These are phyloP conservation scores for Champsocephalus gunnari DNA, from an alignment of 2,797 vertebrate species.

Conservation along the genomic window DNA sequence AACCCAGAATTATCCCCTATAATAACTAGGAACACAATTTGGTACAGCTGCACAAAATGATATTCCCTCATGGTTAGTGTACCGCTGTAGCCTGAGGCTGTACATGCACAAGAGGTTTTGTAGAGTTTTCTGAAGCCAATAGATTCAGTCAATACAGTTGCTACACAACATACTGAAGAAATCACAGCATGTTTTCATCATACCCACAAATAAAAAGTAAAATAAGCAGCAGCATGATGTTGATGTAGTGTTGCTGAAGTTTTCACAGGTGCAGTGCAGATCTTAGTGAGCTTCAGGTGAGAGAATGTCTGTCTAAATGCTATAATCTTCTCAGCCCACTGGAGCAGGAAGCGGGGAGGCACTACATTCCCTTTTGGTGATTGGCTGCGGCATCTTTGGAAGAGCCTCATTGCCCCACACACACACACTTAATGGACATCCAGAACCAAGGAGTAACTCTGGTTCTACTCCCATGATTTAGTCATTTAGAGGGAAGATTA, in stretches of 20 bases:
- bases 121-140: conserved; percentile 20
- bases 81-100: conserved; percentile 21
- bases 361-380: conserved; percentile 62
- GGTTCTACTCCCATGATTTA: conserved; percentile 53
- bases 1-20: neutral
- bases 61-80: conserved; percentile 15
- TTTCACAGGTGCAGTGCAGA: conserved; percentile 50
- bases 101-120: conserved; percentile 28
- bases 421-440: conserved; percentile 49
- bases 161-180: conserved; percentile 7
- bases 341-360: conserved; percentile 66
- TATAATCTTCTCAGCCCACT: conserved; percentile 72
- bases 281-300: conserved; percentile 46
- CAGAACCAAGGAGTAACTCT: conserved; percentile 38
- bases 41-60: neutral
- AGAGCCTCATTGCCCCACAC: conserved; percentile 12
- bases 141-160: conserved; percentile 8
- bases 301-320: conserved; percentile 70
- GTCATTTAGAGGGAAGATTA: conserved; percentile 60
- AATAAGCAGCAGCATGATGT: conserved; percentile 39
- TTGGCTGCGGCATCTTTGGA: conserved; percentile 64
- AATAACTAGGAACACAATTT: conserved; percentile 12
- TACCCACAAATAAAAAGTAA: conserved; percentile 41
- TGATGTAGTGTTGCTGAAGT: conserved; percentile 46
- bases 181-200: conserved; percentile 34